Evolutionary conservation across 2,113 vertebrate species (phyloP).

Genomic region (Lasiurus cinereus): DNA sequence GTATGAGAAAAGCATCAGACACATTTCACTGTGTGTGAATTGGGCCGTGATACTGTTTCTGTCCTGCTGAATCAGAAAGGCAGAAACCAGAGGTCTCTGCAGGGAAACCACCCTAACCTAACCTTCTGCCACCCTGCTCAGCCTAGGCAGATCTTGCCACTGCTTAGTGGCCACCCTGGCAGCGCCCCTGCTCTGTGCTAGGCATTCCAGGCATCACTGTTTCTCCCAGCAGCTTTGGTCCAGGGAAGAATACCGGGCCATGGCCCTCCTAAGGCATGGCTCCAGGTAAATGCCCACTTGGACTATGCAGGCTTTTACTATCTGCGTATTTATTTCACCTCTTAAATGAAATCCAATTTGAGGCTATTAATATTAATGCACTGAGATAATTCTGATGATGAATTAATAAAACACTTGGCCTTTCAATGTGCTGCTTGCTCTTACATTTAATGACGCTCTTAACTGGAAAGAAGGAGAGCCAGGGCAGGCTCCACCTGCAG

Average conservation of each 20-base stretch:
- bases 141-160: accelerated
- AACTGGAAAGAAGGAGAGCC: constrained; percentile 88
- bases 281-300: constrained; percentile 39
- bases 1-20: accelerated
- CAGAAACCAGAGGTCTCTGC: not conserved
- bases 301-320: constrained; percentile 85
- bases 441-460: constrained; percentile 91
- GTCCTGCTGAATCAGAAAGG: not conserved
- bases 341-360: constrained; percentile 94
- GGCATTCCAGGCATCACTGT: accelerated
- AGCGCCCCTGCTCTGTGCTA: not conserved
- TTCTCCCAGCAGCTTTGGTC: not conserved
- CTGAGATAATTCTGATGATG: constrained; percentile 94
- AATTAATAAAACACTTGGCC: constrained; percentile 95
- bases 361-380: constrained; percentile 94
- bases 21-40: accelerated
- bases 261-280: accelerated
- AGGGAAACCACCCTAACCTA: not conserved
- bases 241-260: accelerated
- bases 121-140: not conserved
- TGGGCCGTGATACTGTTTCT: accelerated
- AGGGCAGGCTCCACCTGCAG: constrained; percentile 89
- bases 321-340: constrained; percentile 92
- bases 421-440: constrained; percentile 91
- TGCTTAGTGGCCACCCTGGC: accelerated